These are phyloP conservation scores for Monodelphis domestica DNA, from an alignment of 2,797 vertebrate species.

Conservation along the genomic window DNA sequence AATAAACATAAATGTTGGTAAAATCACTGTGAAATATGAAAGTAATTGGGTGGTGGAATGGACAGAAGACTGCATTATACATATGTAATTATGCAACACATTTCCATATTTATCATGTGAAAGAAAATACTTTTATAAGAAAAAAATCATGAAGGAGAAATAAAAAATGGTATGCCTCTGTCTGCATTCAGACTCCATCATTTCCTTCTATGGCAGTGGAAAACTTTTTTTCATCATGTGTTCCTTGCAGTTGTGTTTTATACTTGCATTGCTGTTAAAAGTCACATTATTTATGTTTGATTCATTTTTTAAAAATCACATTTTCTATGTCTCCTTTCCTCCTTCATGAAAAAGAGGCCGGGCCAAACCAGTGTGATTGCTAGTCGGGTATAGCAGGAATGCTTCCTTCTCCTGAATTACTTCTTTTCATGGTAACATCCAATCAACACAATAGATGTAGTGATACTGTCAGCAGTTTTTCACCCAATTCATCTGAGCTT, in stretches of 20 bases:
- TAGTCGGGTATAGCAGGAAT: not conserved
- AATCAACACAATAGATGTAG: not conserved
- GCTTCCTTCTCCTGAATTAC: not conserved
- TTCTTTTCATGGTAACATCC: not conserved
- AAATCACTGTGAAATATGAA: not conserved
- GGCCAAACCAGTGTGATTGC: not conserved
- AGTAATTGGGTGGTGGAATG: not conserved
- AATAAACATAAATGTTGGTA: not conserved
- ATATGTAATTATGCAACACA: too few species aligned
- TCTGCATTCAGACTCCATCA: too few species aligned
- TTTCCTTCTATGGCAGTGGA: too few species aligned
- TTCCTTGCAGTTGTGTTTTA: too few species aligned
- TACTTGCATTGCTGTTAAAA: too few species aligned
- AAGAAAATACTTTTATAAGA: too few species aligned
- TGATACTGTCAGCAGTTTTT: not conserved
- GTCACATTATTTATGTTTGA: too few species aligned
- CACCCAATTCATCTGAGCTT: not conserved
- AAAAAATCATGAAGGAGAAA: too few species aligned
- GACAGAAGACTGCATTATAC: not conserved
- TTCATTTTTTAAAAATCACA: too few species aligned
- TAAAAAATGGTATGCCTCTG: too few species aligned
- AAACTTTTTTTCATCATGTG: too few species aligned
- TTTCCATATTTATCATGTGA: too few species aligned
- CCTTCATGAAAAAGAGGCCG: not conserved
- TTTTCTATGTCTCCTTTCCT: not conserved